phyloP scores from a whole-genome alignment of 2,888 invertebrate species.

The Erebia ligea region DNA sequence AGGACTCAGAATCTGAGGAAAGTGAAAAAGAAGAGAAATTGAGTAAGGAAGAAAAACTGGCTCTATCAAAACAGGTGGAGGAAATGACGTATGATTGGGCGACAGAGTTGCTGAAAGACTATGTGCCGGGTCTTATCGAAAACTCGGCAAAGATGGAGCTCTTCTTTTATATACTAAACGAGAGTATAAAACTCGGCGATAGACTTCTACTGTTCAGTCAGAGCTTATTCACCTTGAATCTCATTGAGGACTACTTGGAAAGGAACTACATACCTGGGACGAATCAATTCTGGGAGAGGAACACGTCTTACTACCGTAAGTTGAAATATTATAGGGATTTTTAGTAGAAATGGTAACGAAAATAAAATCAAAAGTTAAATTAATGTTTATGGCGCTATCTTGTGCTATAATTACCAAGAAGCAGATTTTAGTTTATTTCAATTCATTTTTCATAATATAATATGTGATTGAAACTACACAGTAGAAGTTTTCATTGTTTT shows the following conservation, averaged over 20 bases:
- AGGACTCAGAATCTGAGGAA: constrained; percentile 80
- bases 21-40: constrained; percentile 84
- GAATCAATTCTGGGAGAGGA: constrained; percentile 91
- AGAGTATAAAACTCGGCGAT: constrained; percentile 94
- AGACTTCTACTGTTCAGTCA: constrained; percentile 97
- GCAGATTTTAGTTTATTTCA: background rate
- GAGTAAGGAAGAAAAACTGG: constrained; percentile 82
- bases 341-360: background rate
- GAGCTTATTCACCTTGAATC: constrained; percentile 96
- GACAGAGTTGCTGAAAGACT: constrained; percentile 91
- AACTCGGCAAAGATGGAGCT: constrained; percentile 98
- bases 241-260: constrained; percentile 96
- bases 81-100: constrained; percentile 96
- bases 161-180: constrained; percentile 94
- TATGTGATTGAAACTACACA: no score
- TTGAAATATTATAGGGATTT: constrained; percentile 45
- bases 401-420: background rate
- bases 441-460: no score
- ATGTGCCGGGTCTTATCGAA: constrained; percentile 93
- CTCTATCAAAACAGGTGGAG: constrained; percentile 87
- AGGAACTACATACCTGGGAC: constrained; percentile 87
- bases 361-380: background rate
- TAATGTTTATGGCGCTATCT: background rate
- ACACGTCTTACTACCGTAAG: constrained; percentile 95
- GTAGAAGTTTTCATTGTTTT: no score